Conservation (phyloP, 2,888 invertebrate genomes). For the Adelognathus sp. region DNA sequence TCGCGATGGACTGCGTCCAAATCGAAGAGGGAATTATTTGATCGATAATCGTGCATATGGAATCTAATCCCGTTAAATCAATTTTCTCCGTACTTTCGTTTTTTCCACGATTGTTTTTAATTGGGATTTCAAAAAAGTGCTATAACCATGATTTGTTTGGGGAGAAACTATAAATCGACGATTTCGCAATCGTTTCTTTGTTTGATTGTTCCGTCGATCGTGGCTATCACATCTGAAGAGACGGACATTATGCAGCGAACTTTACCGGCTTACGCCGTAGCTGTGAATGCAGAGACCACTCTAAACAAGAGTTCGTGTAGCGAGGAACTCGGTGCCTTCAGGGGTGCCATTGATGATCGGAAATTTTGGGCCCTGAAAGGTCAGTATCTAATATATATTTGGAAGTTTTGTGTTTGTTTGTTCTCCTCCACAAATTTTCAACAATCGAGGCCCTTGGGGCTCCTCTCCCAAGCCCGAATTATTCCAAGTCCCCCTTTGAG, state of each 20-base stretch:
- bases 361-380: slow-evolving; percentile 83
- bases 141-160: background rate
- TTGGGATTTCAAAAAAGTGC: background rate
- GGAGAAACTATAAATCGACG: background rate
- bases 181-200: background rate
- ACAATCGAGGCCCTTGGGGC: too few species aligned
- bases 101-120: background rate
- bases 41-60: too few species aligned
- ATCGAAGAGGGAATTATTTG: too few species aligned
- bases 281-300: slow-evolving; percentile 51
- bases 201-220: background rate
- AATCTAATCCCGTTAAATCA: background rate
- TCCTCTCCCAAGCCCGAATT: too few species aligned
- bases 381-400: slow-evolving; percentile 77
- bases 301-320: slow-evolving; percentile 74
- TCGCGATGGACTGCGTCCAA: too few species aligned
- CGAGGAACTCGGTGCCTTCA: slow-evolving; percentile 79
- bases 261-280: slow-evolving; percentile 74
- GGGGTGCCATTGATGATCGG: slow-evolving; percentile 78
- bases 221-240: background rate
- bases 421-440: too few species aligned
- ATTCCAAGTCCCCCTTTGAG: too few species aligned
- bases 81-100: background rate
- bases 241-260: slow-evolving; percentile 61
- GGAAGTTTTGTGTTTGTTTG: too few species aligned